These are phyloP conservation scores for Leptodactylus fallax DNA, from an alignment of 2,797 vertebrate genomes.

Conservation along the genomic window DNA sequence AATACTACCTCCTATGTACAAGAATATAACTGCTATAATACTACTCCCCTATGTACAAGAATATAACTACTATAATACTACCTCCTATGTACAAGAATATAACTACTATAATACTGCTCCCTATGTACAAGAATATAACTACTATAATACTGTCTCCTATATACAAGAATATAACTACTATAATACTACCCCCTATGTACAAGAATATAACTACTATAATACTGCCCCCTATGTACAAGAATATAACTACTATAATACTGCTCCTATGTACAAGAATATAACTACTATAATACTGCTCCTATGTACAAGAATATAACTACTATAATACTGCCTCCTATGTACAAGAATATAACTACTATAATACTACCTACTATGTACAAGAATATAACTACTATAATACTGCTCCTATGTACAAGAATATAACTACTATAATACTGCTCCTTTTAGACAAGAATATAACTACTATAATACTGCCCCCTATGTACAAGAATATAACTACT, in stretches of 20 bases:
- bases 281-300: constrained; percentile 7
- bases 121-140: constrained; percentile 1
- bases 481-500: too few relatives aligned
- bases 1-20: too few relatives aligned
- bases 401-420: neutral
- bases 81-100: constrained; percentile 2
- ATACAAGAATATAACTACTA: neutral
- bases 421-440: constrained; percentile 4
- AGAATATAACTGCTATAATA: too few relatives aligned
- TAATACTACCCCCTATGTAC: too few relatives aligned
- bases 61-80: constrained; percentile 8
- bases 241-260: neutral
- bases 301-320: neutral
- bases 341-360: neutral
- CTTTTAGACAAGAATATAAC: neutral
- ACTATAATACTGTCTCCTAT: neutral
- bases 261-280: constrained; percentile 1
- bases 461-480: neutral
- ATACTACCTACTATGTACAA: neutral
- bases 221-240: too few relatives aligned
- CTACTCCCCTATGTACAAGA: too few relatives aligned
- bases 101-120: constrained; percentile 11
- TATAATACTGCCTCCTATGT: constrained; percentile 8
- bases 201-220: too few relatives aligned
- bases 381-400: constrained; percentile 10